A percentile compares a stretch with the other conserved stretches of the same genome.
Evolutionary conservation across 2,888 invertebrate species (phyloP).

Genomic region (Cristatella mucedo): DNA sequence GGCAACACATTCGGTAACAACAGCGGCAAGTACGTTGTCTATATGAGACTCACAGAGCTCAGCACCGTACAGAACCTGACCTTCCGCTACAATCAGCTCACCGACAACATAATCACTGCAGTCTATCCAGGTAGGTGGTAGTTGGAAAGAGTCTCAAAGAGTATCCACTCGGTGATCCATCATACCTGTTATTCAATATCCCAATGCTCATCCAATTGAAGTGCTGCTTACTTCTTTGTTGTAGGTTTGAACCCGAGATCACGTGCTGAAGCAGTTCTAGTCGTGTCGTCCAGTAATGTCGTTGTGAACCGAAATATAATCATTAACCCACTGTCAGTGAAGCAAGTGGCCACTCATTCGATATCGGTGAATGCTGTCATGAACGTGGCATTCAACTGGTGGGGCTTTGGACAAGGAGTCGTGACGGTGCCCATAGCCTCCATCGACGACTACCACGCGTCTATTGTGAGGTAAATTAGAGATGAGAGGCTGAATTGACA

Average conservation of each 20-base stretch:
- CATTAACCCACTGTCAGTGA: constrained; percentile 70
- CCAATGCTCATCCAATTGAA: too few relatives aligned
- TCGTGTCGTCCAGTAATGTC: constrained; percentile 77
- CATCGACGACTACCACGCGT: too few relatives aligned
- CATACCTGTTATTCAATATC: too few relatives aligned
- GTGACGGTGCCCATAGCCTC: not conserved
- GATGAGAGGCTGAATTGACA: too few relatives aligned
- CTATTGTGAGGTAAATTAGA: too few relatives aligned
- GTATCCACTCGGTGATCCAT: not conserved
- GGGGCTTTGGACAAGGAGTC: constrained; percentile 49
- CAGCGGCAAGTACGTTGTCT: constrained; percentile 68
- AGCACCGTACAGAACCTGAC: constrained; percentile 61
- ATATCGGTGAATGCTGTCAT: constrained; percentile 80
- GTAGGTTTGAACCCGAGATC: constrained; percentile 82
- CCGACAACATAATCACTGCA: constrained; percentile 64
- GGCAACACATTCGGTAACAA: constrained; percentile 74
- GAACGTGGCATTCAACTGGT: constrained; percentile 87
- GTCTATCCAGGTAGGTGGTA: not conserved
- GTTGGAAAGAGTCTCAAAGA: not conserved
- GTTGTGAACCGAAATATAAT: constrained; percentile 75
- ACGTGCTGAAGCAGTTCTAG: constrained; percentile 76
- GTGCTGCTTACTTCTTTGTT: too few relatives aligned
- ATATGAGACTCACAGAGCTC: constrained; percentile 70
- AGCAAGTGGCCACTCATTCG: constrained; percentile 86
- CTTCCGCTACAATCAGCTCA: constrained; percentile 72